phyloP scores from a whole-genome alignment of 2,888 invertebrate species.

The Exephanes ischioxanthus region DNA sequence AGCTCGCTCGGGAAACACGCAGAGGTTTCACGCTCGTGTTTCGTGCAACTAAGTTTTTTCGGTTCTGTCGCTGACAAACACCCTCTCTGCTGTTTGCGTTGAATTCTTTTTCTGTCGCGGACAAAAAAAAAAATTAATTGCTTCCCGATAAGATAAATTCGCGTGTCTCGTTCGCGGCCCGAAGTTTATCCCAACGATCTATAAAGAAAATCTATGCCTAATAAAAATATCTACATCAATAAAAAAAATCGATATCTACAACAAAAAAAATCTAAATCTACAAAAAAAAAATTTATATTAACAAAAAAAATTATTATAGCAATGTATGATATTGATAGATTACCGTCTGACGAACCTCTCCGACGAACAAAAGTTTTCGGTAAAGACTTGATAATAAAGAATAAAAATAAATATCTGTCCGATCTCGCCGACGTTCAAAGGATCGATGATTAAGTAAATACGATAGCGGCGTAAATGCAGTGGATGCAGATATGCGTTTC shows the following conservation, averaged over 20 bases:
- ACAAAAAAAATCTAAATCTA: no score
- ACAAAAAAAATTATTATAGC: no score
- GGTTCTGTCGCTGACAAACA: background rate
- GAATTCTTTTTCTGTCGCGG: background rate
- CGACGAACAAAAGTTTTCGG: no score
- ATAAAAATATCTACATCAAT: no score
- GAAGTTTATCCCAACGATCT: no score
- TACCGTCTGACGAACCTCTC: no score
- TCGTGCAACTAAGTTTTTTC: background rate
- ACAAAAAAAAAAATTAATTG: background rate
- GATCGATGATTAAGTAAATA: conserved; percentile 3
- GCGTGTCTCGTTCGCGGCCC: background rate
- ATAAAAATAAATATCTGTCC: no score
- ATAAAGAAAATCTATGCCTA: no score
- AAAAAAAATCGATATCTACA: no score
- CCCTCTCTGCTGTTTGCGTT: conserved; percentile 33
- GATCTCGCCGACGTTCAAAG: background rate
- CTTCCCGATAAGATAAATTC: background rate
- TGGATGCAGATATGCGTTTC: background rate
- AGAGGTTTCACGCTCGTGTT: conserved; percentile 59
- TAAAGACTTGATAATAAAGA: no score
- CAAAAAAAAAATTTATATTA: no score
- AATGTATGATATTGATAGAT: no score
- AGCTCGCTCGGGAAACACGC: conserved; percentile 44
- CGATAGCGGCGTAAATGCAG: background rate